Evolutionary conservation across 2,888 invertebrate species (phyloP), one percentile per base, ranked within the genome.

Genomic region (Strigamia crassipes): DNA sequence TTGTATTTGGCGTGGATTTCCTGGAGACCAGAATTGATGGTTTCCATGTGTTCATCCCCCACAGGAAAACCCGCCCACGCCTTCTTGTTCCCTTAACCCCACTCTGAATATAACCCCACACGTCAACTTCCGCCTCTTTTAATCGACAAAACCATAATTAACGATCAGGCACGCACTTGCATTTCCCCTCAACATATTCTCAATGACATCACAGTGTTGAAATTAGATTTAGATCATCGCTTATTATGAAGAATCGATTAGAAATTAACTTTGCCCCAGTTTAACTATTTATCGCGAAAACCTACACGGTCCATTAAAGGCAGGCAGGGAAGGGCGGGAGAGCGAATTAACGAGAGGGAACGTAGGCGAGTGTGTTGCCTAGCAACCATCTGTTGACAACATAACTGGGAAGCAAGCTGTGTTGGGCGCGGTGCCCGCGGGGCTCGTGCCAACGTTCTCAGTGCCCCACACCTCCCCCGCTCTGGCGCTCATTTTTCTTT

Each of bases 51-150:
- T 61, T 61, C 61, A 61, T 61, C 61, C 61, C 61, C 61, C 61
- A 61, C 61, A 61, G 61, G 61, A 61, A 61, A 61, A 61, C 61
- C 61, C 61, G 61, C 61, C 61, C 61, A 61, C 61, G 61, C 61
- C 61, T n/a, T 61, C 46, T n/a, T 10, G 21, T 23, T 18, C 61
- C 61, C 23, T 61, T 23, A 61, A 61, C 61, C 61, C 61, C 61
- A 61, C 61, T 61, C 18, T 23, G n/a, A n/a, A 61, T 18, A 61
- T 23, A 61, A 61, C 21, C 61, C 61, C 61, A 23, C 61, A 6
- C 15, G 1, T 61, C 21, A 2, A 61, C 61, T 61, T 61, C 61
- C 61, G 61, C 61, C 61, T 61, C 21, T 38, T 61, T 61, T 61
- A 61, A 61, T 61, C 61, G 23, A 23, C 61, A 18, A 61, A 61